Evolutionary conservation across 2,888 invertebrate genomes (phyloP).

Genomic region (Xylocampa areola): DNA sequence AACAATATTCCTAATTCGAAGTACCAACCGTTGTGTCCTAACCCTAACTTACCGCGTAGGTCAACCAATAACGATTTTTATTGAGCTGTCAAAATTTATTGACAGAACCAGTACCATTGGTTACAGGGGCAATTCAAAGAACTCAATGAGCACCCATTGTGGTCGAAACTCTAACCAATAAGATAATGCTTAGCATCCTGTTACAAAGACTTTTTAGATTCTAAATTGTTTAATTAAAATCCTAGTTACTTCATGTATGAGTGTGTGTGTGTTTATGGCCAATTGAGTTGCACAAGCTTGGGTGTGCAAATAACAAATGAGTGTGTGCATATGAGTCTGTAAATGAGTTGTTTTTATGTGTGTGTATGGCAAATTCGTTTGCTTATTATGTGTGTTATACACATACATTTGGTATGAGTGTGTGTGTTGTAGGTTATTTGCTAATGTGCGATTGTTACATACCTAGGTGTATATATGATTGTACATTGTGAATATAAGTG

Average conservation of each 20-base stretch:
- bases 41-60: slow-evolving; percentile 47
- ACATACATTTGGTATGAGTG: slow-evolving; percentile 1
- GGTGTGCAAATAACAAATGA: slow-evolving; percentile 20
- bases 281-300: slow-evolving; percentile 26
- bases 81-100: slow-evolving; percentile 68
- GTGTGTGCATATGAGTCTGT: slow-evolving; percentile 1
- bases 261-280: slow-evolving; percentile 25
- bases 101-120: slow-evolving; percentile 58
- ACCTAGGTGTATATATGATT: slow-evolving; percentile 4
- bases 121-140: slow-evolving; percentile 50
- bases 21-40: slow-evolving; percentile 35
- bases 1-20: not conserved
- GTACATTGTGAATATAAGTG: slow-evolving; percentile 18
- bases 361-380: not conserved
- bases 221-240: slow-evolving; percentile 74
- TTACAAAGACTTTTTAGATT: slow-evolving; percentile 62
- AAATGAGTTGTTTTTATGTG: not conserved
- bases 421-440: slow-evolving; percentile 19
- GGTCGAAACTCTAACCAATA: slow-evolving; percentile 61
- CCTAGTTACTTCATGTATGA: slow-evolving; percentile 33
- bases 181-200: slow-evolving; percentile 66
- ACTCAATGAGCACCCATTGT: slow-evolving; percentile 60
- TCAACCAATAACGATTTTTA: slow-evolving; percentile 60
- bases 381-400: slow-evolving; percentile 4
- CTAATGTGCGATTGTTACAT: slow-evolving; percentile 21